These are phyloP conservation scores for Hiodon alosoides DNA, from an alignment of 2,113 vertebrate genomes.

Conservation along the genomic window DNA sequence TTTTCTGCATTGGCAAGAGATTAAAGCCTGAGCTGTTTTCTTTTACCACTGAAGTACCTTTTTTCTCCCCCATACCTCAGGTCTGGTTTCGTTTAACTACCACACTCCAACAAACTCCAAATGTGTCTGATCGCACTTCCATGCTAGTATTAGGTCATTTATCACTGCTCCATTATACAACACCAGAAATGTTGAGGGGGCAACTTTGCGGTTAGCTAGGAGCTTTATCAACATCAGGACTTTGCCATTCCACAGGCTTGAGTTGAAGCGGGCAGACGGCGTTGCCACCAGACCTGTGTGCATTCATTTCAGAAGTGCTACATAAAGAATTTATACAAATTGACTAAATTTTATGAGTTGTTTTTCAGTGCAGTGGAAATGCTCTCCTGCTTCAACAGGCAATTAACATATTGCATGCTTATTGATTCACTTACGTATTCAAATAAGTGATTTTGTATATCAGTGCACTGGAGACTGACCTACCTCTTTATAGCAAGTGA, in stretches of 20 bases:
- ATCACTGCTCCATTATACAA: not conserved
- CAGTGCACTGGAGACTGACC: not conserved
- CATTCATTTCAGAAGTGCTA: constrained; percentile 10
- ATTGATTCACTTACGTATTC: constrained; percentile 15
- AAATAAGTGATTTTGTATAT: constrained; percentile 2
- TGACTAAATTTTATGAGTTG: constrained; percentile 12
- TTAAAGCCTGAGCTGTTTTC: not conserved
- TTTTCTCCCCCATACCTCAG: not conserved
- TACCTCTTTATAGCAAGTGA: not conserved
- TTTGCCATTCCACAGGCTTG: not conserved
- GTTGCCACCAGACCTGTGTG: not conserved
- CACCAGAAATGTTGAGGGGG: not conserved
- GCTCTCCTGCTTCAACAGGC: not conserved
- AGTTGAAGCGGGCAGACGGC: not conserved
- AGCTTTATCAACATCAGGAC: not conserved
- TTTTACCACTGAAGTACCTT: not conserved
- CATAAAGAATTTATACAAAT: constrained; percentile 13
- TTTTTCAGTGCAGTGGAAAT: constrained; percentile 15
- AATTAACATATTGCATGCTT: constrained; percentile 18
- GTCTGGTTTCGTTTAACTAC: constrained; percentile 1
- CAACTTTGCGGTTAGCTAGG: not conserved
- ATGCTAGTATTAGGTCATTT: not conserved
- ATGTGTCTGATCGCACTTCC: not conserved
- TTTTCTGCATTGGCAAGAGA: not conserved
- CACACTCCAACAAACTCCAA: not conserved